phyloP scores from a whole-genome alignment of 2,113 vertebrate species.

The Amphilophus citrinellus region DNA sequence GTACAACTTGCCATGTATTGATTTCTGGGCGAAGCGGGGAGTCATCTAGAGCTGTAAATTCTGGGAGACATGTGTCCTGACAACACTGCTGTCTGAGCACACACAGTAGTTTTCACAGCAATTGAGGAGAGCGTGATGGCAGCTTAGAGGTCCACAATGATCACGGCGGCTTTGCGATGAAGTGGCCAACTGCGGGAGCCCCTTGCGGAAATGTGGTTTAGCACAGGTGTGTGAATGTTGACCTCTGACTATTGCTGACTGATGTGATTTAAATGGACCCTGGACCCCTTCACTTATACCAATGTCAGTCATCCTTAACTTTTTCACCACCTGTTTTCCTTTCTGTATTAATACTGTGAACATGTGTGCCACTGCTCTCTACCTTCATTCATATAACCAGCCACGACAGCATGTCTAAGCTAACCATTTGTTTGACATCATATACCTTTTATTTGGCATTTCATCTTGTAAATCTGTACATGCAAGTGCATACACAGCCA shows the following conservation, averaged over 20 bases:
- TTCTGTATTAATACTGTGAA: background rate
- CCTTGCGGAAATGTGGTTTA: conserved; percentile 41
- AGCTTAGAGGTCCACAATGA: conserved; percentile 51
- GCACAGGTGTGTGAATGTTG: conserved; percentile 50
- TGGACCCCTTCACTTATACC: conserved; percentile 46
- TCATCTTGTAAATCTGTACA: background rate
- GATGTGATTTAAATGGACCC: conserved; percentile 46
- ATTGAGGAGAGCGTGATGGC: conserved; percentile 55
- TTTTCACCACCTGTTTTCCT: conserved; percentile 46
- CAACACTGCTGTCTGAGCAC: conserved; percentile 40
- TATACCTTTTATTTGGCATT: no score
- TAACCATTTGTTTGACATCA: no score
- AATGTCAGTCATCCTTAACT: conserved; percentile 69
- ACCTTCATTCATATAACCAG: background rate
- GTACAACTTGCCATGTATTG: conserved; percentile 62
- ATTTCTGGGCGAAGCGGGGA: conserved; percentile 61
- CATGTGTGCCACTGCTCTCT: background rate
- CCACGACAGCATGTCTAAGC: background rate
- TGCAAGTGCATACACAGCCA: background rate
- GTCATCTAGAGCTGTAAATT: conserved; percentile 61
- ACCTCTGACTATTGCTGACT: conserved; percentile 35
- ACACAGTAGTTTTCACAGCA: conserved; percentile 45
- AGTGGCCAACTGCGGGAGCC: conserved; percentile 45
- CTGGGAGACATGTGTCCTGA: conserved; percentile 47
- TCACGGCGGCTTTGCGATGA: conserved; percentile 56